Percentiles rank a stretch among this genome's conserved stretches.
Evolutionary conservation across 2,888 invertebrate species (phyloP).

Genomic region (Lissonota sp.): DNA sequence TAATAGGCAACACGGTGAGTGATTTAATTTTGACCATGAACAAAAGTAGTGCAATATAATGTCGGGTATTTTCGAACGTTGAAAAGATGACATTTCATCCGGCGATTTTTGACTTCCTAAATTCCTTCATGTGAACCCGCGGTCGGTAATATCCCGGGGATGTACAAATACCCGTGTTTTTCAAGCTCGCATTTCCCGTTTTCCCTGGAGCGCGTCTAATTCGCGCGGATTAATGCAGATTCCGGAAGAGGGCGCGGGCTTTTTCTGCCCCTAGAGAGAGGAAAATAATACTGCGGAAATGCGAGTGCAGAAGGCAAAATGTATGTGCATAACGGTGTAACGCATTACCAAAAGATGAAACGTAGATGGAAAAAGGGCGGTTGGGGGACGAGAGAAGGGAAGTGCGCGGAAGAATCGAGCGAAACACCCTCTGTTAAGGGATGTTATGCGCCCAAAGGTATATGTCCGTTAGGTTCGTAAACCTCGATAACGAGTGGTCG

Average conservation of each 20-base stretch:
- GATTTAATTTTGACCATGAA: too few species aligned
- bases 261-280: background rate
- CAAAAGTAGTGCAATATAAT: too few species aligned
- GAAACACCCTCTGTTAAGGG: too few species aligned
- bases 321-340: conserved; percentile 36
- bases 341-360: conserved; percentile 38
- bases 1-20: too few species aligned
- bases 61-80: too few species aligned
- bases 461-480: too few species aligned
- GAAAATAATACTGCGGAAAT: conserved; percentile 49
- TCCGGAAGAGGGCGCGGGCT: conserved; percentile 47
- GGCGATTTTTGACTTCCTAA: too few species aligned
- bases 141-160: conserved; percentile 59
- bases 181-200: background rate
- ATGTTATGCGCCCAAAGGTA: too few species aligned
- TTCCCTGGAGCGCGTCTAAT: conserved; percentile 35
- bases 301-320: conserved; percentile 23
- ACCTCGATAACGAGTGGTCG: conserved; percentile 2
- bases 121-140: too few species aligned
- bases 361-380: conserved; percentile 37
- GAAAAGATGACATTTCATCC: too few species aligned
- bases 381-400: conserved; percentile 1
- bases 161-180: conserved; percentile 62
- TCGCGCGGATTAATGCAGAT: conserved; percentile 54
- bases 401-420: background rate